Evolutionary conservation across 2,113 vertebrate species (phyloP), one percentile per base, ranked within the genome.

Genomic region (Athene noctua): DNA sequence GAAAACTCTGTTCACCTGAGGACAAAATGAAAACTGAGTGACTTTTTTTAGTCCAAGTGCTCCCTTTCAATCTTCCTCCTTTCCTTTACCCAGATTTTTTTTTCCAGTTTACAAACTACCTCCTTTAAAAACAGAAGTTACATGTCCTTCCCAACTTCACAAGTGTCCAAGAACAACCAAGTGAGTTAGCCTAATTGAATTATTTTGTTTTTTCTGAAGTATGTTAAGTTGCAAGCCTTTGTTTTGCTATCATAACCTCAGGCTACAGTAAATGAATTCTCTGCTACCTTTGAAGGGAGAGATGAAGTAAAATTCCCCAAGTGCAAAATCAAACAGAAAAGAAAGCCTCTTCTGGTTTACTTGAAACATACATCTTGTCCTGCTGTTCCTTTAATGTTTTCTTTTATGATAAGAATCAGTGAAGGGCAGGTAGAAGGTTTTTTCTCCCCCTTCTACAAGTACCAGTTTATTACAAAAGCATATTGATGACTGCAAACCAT

Each of bases 281-380:
- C 97, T 98, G 96, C 97, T 98, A 97, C 89, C 91, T 99, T 98
- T 98, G 98, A 99, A 98, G 97, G 97, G 95, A 96, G 96, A 98
- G 97, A 98, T 98, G 97, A 98, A 98, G 97, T 98, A 98, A 98
- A 98, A 98, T 96, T 98, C 98, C 98, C 97, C 97, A 98, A 98
- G 98, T 98, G 94, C 96, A 97, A 98, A 98, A 98, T 98, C 98
- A 98, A 98, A 98, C 96, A 98, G 97, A 98, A 98, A 98, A 98
- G 94, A 98, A 97, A 98, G 88, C 82, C 97, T 97, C 97, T 86
- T 97, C 98, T 97, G 94, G 84, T 98, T 98, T 98, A 97, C 97
- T 95, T 97, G 96, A 97, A 98, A 98, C 97, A 97, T 98, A 96
- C 95, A 95, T 98, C 97, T 98, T 98, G 96, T 98, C 96, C 98